Base-by-base conservation (phyloP, 2,113 vertebrate species). In the Aramus guarauna region DNA sequence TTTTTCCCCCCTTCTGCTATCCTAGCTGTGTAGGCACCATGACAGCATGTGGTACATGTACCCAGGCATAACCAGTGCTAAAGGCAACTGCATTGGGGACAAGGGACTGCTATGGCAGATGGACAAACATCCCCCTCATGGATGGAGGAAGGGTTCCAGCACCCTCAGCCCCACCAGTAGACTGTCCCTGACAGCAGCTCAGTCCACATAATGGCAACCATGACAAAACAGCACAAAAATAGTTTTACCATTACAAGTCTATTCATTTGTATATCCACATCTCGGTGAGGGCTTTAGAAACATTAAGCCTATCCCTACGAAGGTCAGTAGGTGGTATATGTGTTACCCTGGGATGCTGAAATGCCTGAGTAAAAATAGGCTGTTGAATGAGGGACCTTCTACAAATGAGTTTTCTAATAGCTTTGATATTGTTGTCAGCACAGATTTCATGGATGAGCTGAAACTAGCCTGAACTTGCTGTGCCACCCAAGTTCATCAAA, bases 371-470 rank as follows among this genome's bases (percentile, higher is more conserved):
- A 84, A 89, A 94, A 97, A 97, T 85, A 92, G 84, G 63, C 74
- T 30, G 24, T 63, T 92, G 85, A 92, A 92, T 83, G 71, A 94
- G 59, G 58, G 67, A 90, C 63, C 74, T 95, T 92, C 67, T 67
- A 34, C 58, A 80, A 78, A 74, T 78, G 41, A 89, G 69, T 78
- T 95, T 93, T 90, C 71, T 72, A 91, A 92, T 59, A 97, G 79
- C 80, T 96, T 94, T 86, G 85, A 90, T 96, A 94, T 66, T 76
- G 72, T 95, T 96, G 93, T 93, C 92, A 95, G 81, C 39, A 94
- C 79, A 63, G 50, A 93, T 96, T 94, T 96, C 94, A 95, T 86
- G 91, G 88, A 84, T 96, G 79, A 97, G 48, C 60, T 95, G 75
- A 96, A 96, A 89, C 85, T 30, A 96, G 82, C 48, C 75, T 91